Evolutionary conservation across 2,113 vertebrate species (phyloP), one percentile per base, ranked within the genome.

Genomic region (Rhegmatorhina hoffmannsi): DNA sequence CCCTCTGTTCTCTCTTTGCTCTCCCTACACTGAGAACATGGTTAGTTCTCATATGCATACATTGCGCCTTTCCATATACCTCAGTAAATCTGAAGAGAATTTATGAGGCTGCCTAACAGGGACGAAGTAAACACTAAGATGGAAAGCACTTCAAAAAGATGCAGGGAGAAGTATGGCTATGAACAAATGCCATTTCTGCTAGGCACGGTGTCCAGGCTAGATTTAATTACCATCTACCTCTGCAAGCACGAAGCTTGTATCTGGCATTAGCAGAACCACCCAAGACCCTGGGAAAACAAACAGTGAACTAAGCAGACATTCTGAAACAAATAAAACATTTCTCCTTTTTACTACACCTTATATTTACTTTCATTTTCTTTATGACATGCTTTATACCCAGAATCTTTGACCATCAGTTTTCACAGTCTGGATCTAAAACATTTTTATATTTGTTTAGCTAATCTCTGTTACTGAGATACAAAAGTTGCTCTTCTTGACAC

Each of bases 11-110:
- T 63, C 38, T 62, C 47, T 47, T 33, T 43, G 40, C 44, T 38
- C 59, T 62, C 43, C 63, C 63, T 23, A 70, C 28, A 13, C 19
- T 11, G 19, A 36, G 29, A 78, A n/a, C 34, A n/a, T 8, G 14
- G 0, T 0, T 8, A 83, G 26, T 43, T 43, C 40, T 43, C 14
- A 69, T 15, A 23, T 1, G 12, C 18, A 23, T 1, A 10, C 20
- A 17, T 8, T 31, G 44, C 19, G 17, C 20, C 40, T 52, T 76
- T 80, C 59, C 23, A 8, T 6, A 21, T 3, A 13, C 17, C 46
- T 46, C 67, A 60, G 21, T 0, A 62, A 34, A 63, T 31, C 64
- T 50, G 36, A 14, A 59, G 47, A 52, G 34, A 58, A 64, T 17
- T 24, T 34, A 23, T 67, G 49, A 47, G 44, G 44, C 52, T 72